A percentile compares a stretch with the other conserved stretches of the same genome.
Evolutionary conservation across 2,797 vertebrate species (phyloP).

Genomic region (Percopsis omiscomaycus): DNA sequence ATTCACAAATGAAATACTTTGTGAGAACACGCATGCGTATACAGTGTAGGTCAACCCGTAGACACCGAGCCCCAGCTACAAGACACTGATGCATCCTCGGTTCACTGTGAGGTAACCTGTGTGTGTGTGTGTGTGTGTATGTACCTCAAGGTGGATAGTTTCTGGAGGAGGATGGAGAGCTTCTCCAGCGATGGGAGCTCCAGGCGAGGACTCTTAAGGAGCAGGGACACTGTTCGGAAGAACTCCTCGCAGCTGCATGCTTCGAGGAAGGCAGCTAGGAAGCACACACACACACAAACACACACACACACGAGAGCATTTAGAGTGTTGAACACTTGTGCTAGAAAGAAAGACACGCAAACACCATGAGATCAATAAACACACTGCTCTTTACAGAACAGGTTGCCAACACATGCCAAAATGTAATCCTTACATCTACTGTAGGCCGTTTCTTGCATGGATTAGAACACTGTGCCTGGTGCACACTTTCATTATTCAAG

Average conservation of each 20-base stretch:
- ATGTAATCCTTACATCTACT: no score
- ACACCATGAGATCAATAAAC: not conserved
- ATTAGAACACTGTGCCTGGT: no score
- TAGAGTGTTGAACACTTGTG: not conserved
- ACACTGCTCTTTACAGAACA: not conserved
- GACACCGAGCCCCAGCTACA: no score
- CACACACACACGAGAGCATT: not conserved
- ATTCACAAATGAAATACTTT: no score
- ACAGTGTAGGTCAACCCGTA: no score
- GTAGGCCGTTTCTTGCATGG: no score
- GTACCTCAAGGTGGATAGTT: conserved; percentile 89
- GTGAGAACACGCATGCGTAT: no score
- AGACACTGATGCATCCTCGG: no score
- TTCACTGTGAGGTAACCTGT: no score
- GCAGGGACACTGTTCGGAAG: conserved; percentile 78
- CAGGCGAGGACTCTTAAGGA: conserved; percentile 82
- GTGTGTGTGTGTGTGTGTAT: conserved; percentile 49
- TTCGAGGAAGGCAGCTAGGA: conserved; percentile 81
- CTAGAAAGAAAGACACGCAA: no score
- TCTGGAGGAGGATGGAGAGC: conserved; percentile 87
- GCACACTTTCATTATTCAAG: no score
- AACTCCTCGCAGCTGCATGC: conserved; percentile 85
- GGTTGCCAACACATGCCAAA: no score
- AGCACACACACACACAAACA: conserved; percentile 25
- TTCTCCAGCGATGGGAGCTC: conserved; percentile 83